Conservation (phyloP, 2,113 vertebrate genomes). For the Notechis scutatus region DNA sequence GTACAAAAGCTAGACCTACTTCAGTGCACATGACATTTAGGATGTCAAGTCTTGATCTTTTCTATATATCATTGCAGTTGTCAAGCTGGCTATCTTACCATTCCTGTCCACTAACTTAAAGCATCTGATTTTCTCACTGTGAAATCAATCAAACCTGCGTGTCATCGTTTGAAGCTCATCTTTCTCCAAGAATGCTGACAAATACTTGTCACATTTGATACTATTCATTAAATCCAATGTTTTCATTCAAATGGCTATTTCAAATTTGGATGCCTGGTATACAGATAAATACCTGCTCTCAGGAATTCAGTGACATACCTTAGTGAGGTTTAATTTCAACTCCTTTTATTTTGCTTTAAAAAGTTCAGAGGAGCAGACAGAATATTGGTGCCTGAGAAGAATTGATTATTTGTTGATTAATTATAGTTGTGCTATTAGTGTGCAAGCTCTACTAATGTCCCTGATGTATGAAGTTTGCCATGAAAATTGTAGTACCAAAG, state of each 20-base stretch:
- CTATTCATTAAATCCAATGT: not conserved
- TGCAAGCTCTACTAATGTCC: not conserved
- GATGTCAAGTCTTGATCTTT: conserved; percentile 9
- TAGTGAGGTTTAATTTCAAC: conserved; percentile 10
- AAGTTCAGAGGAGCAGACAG: conserved; percentile 35
- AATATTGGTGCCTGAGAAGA: not conserved
- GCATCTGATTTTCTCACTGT: not conserved
- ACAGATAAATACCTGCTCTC: not conserved
- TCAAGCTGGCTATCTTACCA: not conserved
- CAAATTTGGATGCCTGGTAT: conserved; percentile 24
- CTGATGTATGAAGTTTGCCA: not conserved
- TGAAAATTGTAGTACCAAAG: not conserved
- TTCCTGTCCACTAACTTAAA: not conserved
- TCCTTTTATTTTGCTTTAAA: conserved; percentile 8
- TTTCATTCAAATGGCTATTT: conserved; percentile 30
- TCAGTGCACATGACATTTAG: not conserved
- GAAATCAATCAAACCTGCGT: not conserved
- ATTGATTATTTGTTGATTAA: not conserved
- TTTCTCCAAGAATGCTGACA: conserved; percentile 15
- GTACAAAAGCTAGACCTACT: not conserved
- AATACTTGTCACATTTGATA: conserved; percentile 22
- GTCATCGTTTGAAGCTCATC: conserved; percentile 9
- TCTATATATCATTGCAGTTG: not conserved
- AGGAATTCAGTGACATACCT: not conserved
- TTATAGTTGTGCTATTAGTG: not conserved